Conservation (phyloP, 1,140 invertebrate species). For the Drosophila lacteicornis region DNA sequence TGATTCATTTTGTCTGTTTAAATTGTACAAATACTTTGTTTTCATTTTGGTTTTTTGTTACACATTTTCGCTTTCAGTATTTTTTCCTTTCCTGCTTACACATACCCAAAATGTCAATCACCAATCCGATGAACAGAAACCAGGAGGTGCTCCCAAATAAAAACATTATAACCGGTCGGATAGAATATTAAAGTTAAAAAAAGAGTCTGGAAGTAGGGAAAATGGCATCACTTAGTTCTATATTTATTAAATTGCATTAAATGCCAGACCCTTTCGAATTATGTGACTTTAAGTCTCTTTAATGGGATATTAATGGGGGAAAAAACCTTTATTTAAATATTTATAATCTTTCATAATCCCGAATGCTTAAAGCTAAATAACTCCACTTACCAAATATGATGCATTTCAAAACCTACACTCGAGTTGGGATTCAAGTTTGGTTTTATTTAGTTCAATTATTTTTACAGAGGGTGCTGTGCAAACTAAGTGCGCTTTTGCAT, state of each 20-base stretch:
- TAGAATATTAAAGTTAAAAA: neutral
- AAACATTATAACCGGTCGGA: neutral
- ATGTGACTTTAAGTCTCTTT: neutral
- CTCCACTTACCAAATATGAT: slow-evolving; percentile 40
- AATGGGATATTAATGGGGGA: too few species aligned
- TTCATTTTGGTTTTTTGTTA: slow-evolving; percentile 33
- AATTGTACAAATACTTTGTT: slow-evolving; percentile 50
- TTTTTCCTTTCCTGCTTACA: neutral
- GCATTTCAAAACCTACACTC: slow-evolving; percentile 9
- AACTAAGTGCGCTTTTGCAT: slow-evolving; percentile 4
- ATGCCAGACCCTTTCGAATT: neutral
- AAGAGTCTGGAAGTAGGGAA: neutral
- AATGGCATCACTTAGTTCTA: neutral
- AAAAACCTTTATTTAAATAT: neutral
- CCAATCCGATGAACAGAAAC: slow-evolving; percentile 1
- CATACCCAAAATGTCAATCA: slow-evolving; percentile 37
- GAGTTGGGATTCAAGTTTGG: neutral
- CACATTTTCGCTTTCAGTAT: slow-evolving; percentile 30
- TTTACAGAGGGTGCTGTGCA: slow-evolving; percentile 36
- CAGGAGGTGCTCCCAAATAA: neutral
- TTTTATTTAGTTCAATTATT: slow-evolving; percentile 1
- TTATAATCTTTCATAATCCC: neutral
- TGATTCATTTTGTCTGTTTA: slow-evolving; percentile 55
- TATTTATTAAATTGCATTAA: neutral
- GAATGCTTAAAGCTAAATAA: neutral